Conservation (phyloP, 2,113 vertebrate species). For the Hyperoodon ampullatus region DNA sequence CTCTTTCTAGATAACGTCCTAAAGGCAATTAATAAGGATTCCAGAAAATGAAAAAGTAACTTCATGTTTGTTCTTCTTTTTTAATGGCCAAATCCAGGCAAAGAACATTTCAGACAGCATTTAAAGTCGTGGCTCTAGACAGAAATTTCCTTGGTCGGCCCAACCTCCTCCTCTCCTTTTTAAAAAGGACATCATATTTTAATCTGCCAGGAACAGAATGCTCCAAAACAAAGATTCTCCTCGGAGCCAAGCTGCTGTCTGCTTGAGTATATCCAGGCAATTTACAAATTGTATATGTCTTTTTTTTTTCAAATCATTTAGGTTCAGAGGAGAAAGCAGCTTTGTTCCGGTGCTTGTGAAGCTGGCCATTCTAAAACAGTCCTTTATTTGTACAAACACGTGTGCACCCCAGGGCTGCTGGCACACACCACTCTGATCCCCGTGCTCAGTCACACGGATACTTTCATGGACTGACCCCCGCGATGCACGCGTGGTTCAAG, state of each 20-base stretch:
- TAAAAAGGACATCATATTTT: slow-evolving; percentile 67
- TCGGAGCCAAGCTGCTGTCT: slow-evolving; percentile 68
- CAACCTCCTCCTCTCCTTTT: neutral
- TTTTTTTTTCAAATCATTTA: slow-evolving; percentile 23
- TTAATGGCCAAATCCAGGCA: neutral
- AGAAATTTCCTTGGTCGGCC: neutral
- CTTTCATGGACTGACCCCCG: neutral
- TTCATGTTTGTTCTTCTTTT: neutral
- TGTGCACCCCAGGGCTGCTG: neutral
- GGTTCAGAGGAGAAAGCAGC: slow-evolving; percentile 63
- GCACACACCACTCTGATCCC: neutral
- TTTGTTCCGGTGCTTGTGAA: slow-evolving; percentile 39
- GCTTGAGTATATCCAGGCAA: slow-evolving; percentile 65
- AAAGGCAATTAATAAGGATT: neutral
- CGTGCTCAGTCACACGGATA: neutral
- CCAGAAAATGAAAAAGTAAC: neutral
- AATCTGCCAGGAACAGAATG: slow-evolving; percentile 70
- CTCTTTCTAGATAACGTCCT: neutral
- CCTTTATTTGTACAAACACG: slow-evolving; percentile 6
- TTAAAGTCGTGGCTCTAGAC: neutral
- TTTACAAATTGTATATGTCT: slow-evolving; percentile 49
- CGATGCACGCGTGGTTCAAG: neutral
- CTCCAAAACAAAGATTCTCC: slow-evolving; percentile 59
- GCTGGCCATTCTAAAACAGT: neutral
- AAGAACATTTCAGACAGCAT: neutral